Evolutionary conservation across 2,797 vertebrate species (phyloP).

Genomic region (Neomorphus geoffroyi): DNA sequence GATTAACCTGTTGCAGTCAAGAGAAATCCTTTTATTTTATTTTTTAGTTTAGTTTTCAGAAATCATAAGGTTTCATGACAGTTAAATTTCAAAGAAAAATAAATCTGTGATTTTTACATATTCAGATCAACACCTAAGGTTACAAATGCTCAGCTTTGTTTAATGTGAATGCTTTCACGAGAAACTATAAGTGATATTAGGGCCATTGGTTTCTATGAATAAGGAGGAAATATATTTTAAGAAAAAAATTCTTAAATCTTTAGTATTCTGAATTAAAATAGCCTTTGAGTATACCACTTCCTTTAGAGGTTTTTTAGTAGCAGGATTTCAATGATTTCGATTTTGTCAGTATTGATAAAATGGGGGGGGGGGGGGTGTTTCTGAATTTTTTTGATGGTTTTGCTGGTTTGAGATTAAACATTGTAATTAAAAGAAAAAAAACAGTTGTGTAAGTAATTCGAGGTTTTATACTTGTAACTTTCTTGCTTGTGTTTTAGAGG

Average conservation of each 20-base stretch:
- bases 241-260: neutral
- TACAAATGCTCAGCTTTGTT: neutral
- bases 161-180: neutral
- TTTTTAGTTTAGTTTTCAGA: neutral
- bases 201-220: neutral
- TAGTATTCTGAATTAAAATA: neutral
- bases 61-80: neutral
- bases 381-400: neutral
- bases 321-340: neutral
- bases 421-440: neutral
- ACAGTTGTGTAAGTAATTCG: neutral
- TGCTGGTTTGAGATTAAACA: neutral
- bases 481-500: neutral
- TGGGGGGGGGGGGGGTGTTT: rapidly evolving
- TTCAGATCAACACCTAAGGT: neutral
- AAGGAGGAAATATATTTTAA: neutral
- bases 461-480: neutral
- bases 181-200: neutral
- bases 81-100: neutral
- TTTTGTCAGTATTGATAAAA: neutral
- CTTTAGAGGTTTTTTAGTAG: neutral
- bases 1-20: neutral
- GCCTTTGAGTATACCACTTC: neutral
- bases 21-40: neutral
- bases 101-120: rapidly evolving